Evolutionary conservation across 2,113 vertebrate species (phyloP).

Genomic region (Nanorana parkeri): DNA sequence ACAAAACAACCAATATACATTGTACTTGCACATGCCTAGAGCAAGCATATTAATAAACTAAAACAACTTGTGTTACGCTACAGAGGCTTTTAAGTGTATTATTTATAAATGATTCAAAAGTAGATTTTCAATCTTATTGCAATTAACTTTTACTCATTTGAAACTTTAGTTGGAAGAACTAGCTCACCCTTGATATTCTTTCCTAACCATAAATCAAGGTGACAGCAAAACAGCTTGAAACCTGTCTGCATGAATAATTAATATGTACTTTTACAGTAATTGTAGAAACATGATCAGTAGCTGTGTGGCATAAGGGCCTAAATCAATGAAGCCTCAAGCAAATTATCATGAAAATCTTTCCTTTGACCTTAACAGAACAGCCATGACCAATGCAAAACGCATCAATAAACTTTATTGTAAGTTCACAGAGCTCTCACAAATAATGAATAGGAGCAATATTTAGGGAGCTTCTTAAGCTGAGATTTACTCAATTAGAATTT

Average conservation of each 20-base stretch:
- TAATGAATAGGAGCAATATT: too few species aligned
- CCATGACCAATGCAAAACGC: background rate
- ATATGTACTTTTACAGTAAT: conserved; percentile 49
- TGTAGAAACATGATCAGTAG: conserved; percentile 59
- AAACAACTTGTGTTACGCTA: conserved; percentile 41
- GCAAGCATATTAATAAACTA: background rate
- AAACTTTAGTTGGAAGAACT: conserved; percentile 53
- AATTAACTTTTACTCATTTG: conserved; percentile 53
- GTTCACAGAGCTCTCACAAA: background rate
- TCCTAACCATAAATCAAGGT: conserved; percentile 48
- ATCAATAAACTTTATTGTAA: background rate
- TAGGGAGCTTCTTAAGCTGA: too few species aligned
- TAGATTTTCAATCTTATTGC: conserved; percentile 46
- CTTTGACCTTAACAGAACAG: conserved; percentile 42
- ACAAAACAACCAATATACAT: too few species aligned
- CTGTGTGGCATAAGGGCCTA: conserved; percentile 3
- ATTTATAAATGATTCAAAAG: conserved; percentile 43
- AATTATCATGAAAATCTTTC: conserved; percentile 29
- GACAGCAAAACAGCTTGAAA: conserved; percentile 2
- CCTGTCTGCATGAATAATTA: conserved; percentile 48
- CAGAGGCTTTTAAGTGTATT: conserved; percentile 44
- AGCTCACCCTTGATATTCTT: conserved; percentile 37
- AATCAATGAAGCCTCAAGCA: conserved; percentile 44
- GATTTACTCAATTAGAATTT: too few species aligned
- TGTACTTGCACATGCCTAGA: background rate